Conservation (phyloP, 2,888 invertebrate genomes). For the Anagyrus pseudococci region DNA sequence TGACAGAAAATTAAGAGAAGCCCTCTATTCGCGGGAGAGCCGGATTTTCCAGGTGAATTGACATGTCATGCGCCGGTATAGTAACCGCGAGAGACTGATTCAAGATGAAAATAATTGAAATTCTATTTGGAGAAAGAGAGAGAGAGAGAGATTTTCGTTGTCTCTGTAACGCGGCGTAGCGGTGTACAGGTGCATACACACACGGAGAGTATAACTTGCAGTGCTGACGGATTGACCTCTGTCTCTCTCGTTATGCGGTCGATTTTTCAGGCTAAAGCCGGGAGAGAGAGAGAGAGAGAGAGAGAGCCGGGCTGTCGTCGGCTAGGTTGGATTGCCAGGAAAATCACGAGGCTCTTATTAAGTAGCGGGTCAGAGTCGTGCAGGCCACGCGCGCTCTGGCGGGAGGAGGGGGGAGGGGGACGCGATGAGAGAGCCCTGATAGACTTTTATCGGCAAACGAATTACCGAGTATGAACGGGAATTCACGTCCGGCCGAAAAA, state of each 20-base stretch:
- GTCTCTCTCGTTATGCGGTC: too few species aligned
- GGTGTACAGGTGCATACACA: neutral
- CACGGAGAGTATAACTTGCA: neutral
- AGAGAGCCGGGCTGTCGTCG: too few species aligned
- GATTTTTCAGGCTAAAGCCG: too few species aligned
- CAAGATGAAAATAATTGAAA: slow-evolving; percentile 33
- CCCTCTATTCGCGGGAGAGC: too few species aligned
- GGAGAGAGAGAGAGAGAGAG: too few species aligned
- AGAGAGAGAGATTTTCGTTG: slow-evolving; percentile 4
- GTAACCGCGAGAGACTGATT: too few species aligned
- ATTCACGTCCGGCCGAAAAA: neutral
- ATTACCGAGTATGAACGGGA: slow-evolving; percentile 7
- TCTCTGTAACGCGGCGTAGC: slow-evolving; percentile 2
- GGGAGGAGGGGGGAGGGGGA: too few species aligned
- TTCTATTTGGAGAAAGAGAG: neutral
- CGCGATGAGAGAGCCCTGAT: slow-evolving; percentile 7
- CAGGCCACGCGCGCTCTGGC: neutral
- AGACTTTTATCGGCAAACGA: slow-evolving; percentile 20
- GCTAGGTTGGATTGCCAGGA: too few species aligned
- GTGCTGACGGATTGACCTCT: too few species aligned
- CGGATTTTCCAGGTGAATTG: too few species aligned
- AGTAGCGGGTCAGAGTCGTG: neutral
- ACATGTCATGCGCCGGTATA: too few species aligned
- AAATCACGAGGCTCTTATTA: neutral
- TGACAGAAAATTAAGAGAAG: too few species aligned